phyloP scores from a whole-genome alignment of 2,797 vertebrate genomes.

The Falco concolor region DNA sequence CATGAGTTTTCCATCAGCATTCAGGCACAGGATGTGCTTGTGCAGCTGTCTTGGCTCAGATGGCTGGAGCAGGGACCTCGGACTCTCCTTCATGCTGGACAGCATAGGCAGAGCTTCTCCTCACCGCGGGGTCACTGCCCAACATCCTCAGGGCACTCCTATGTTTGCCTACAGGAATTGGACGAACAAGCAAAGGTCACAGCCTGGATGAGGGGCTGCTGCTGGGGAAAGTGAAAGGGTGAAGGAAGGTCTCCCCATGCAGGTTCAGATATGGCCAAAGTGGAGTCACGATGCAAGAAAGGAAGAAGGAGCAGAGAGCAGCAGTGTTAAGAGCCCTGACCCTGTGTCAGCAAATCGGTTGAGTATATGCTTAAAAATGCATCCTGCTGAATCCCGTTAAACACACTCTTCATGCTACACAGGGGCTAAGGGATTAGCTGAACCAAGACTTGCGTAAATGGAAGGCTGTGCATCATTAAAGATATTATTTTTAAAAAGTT shows the following conservation, averaged over 20 bases:
- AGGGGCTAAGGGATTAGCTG: neutral
- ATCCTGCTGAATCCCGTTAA: neutral
- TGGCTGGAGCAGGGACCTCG: neutral
- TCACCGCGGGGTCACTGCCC: accelerated
- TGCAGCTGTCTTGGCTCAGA: neutral
- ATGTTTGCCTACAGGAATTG: neutral
- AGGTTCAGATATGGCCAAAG: neutral
- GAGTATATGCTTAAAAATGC: neutral
- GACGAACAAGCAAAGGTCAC: neutral
- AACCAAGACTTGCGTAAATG: neutral
- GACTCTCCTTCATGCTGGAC: neutral
- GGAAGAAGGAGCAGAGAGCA: neutral
- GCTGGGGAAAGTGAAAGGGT: neutral
- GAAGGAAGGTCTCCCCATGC: neutral
- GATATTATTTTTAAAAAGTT: neutral
- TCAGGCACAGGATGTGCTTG: accelerated
- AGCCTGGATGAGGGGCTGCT: neutral
- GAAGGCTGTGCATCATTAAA: neutral
- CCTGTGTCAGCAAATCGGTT: neutral
- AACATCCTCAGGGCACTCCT: neutral
- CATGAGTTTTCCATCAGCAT: neutral
- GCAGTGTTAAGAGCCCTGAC: neutral
- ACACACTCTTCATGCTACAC: neutral
- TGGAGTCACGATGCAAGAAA: neutral
- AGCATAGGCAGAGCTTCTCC: neutral